These are phyloP conservation scores for Amphimallon solstitiale DNA, from an alignment of 2,888 invertebrate species.

Conservation along the genomic window DNA sequence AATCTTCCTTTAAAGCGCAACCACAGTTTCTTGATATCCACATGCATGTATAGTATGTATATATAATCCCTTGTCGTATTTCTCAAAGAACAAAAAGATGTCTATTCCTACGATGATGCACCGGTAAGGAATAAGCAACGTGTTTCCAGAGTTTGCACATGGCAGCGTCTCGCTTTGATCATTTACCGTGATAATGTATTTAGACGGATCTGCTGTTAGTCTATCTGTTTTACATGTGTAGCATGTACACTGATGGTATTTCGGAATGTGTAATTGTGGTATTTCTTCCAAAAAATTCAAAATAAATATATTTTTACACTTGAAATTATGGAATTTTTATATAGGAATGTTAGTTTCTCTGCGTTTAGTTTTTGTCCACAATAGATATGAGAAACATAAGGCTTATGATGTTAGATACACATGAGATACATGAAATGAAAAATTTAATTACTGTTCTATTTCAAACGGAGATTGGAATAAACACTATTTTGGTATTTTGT, in stretches of 20 bases:
- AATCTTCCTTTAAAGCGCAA: constrained; percentile 52
- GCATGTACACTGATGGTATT: not conserved
- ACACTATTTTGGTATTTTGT: too few relatives aligned
- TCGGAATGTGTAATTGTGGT: constrained; percentile 3
- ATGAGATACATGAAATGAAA: too few relatives aligned
- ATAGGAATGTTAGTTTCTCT: too few relatives aligned
- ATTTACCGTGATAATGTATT: constrained; percentile 16
- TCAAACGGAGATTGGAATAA: too few relatives aligned
- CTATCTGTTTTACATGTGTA: not conserved
- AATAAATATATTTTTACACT: too few relatives aligned
- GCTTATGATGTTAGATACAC: too few relatives aligned
- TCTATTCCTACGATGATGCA: constrained; percentile 1
- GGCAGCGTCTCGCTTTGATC: constrained; percentile 13
- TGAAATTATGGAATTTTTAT: too few relatives aligned
- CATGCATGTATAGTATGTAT: not conserved
- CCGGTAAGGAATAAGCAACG: constrained; percentile 10
- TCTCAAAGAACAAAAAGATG: constrained; percentile 9
- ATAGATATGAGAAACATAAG: too few relatives aligned
- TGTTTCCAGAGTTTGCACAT: constrained; percentile 22
- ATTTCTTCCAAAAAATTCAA: not conserved
- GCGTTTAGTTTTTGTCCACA: too few relatives aligned
- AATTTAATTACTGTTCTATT: too few relatives aligned
- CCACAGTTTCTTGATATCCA: constrained; percentile 42
- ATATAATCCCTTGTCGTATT: constrained; percentile 6
- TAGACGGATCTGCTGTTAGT: constrained; percentile 6